Evolutionary conservation across 2,888 invertebrate species (phyloP).

Genomic region (Julus scanicus): DNA sequence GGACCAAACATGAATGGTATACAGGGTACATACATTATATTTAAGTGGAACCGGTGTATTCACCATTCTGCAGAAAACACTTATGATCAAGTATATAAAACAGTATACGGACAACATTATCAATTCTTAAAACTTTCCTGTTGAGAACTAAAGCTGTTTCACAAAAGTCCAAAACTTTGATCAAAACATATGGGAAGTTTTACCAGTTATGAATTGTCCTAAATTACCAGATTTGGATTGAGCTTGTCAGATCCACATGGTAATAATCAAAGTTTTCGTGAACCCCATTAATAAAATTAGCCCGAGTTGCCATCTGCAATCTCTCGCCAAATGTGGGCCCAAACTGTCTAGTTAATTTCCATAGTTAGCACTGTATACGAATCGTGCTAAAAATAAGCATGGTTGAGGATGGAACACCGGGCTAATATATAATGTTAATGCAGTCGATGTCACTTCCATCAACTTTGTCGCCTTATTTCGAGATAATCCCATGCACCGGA

Average conservation of each 20-base stretch:
- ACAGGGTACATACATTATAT: too few species aligned
- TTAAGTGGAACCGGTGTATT: too few species aligned
- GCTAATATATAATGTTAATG: background rate
- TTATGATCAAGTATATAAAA: too few species aligned
- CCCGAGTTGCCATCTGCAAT: background rate
- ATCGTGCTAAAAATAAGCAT: constrained; percentile 4
- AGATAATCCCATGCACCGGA: constrained; percentile 36
- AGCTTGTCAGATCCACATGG: background rate
- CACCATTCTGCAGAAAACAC: too few species aligned
- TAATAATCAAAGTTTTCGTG: background rate
- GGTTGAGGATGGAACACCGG: background rate
- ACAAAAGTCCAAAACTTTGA: too few species aligned
- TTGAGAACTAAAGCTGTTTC: too few species aligned
- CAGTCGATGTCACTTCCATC: constrained; percentile 3
- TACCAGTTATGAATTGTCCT: background rate
- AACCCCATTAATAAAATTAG: constrained; percentile 9
- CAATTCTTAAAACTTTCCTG: too few species aligned
- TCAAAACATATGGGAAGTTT: background rate
- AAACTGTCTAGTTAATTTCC: background rate
- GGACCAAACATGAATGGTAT: too few species aligned
- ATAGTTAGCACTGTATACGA: background rate
- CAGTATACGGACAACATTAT: too few species aligned
- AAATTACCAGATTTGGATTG: background rate
- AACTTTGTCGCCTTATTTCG: constrained; percentile 6
- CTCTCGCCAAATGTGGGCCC: background rate